These are phyloP conservation scores for Furcula furcula DNA, from an alignment of 2,888 invertebrate species.

Conservation along the genomic window DNA sequence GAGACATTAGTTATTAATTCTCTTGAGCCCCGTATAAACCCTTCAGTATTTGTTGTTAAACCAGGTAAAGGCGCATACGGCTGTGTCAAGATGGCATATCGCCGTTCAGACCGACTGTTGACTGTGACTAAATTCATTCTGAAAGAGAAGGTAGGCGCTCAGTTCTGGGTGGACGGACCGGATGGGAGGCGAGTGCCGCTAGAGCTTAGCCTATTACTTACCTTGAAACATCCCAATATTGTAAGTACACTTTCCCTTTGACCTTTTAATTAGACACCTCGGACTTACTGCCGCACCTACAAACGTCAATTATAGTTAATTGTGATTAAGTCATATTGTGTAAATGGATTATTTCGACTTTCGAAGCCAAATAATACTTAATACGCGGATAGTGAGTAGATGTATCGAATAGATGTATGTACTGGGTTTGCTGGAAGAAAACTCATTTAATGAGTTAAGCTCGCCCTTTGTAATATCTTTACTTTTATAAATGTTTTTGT, in stretches of 20 bases:
- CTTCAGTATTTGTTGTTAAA: neutral
- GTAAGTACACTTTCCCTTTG: constrained; percentile 75
- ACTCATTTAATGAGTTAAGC: too few relatives aligned
- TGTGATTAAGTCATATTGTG: too few relatives aligned
- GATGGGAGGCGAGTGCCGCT: constrained; percentile 81
- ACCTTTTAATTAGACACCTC: too few relatives aligned
- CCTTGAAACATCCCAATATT: constrained; percentile 85
- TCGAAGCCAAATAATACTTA: too few relatives aligned
- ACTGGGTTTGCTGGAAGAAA: too few relatives aligned
- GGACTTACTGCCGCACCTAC: too few relatives aligned
- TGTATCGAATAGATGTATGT: too few relatives aligned
- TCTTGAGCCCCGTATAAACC: neutral
- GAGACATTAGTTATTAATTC: neutral
- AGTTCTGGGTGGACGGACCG: constrained; percentile 83
- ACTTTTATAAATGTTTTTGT: too few relatives aligned
- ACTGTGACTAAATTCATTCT: constrained; percentile 87
- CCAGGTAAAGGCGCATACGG: constrained; percentile 86
- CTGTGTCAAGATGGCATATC: constrained; percentile 85
- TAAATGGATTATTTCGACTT: too few relatives aligned
- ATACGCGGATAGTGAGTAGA: too few relatives aligned
- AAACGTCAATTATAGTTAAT: too few relatives aligned
- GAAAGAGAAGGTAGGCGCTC: constrained; percentile 85
- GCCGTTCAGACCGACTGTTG: constrained; percentile 81
- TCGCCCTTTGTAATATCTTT: too few relatives aligned
- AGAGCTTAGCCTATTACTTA: constrained; percentile 85